These are phyloP conservation scores for Tauraco hartlaubi DNA, from an alignment of 2,797 vertebrate genomes.

Conservation along the genomic window DNA sequence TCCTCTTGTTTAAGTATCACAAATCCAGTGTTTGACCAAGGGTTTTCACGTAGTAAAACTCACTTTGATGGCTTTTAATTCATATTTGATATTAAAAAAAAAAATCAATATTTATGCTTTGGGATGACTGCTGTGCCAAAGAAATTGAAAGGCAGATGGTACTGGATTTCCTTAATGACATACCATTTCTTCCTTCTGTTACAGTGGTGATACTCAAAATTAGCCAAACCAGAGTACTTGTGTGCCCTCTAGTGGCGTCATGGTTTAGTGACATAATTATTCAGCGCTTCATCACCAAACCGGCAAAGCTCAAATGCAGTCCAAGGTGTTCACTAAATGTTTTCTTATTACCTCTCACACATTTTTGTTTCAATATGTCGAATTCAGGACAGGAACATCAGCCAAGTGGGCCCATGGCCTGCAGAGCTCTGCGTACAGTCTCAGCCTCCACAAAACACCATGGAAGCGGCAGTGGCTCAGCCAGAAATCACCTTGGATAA, in stretches of 20 bases:
- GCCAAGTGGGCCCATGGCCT: neutral
- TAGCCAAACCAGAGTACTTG: neutral
- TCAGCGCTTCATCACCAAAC: neutral
- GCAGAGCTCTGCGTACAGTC: neutral
- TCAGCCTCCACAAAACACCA: neutral
- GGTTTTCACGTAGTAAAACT: neutral
- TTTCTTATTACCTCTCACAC: neutral
- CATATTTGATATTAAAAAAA: neutral
- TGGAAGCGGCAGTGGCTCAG: accelerated
- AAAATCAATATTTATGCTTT: neutral
- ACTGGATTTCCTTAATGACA: neutral
- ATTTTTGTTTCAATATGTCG: neutral
- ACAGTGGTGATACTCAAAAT: accelerated
- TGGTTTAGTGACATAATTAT: neutral
- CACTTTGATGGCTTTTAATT: neutral
- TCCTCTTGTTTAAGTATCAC: neutral
- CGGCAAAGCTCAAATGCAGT: neutral
- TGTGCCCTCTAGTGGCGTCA: conserved; percentile 56
- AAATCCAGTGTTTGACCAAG: neutral
- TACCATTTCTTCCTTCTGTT: accelerated
- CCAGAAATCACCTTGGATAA: neutral
- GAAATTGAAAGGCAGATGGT: neutral
- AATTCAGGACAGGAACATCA: neutral
- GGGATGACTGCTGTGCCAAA: neutral
- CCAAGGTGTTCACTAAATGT: neutral